Conservation (phyloP, 2,797 vertebrate genomes). For the Merluccius polli region DNA sequence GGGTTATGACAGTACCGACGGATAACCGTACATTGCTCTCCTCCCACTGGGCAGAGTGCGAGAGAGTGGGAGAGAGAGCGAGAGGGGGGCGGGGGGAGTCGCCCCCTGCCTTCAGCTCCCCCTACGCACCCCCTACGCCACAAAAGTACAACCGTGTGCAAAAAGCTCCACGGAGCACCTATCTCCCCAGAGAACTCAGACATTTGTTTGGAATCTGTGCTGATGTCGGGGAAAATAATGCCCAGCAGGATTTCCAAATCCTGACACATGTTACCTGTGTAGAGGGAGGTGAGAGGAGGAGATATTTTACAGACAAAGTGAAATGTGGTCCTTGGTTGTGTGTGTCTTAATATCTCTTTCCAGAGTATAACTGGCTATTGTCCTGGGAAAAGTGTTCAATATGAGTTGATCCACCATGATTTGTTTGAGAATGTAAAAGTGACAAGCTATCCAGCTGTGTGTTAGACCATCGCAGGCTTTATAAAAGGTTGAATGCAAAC, state of each 20-base stretch:
- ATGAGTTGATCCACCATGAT: too few relatives aligned
- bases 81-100: too few relatives aligned
- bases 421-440: too few relatives aligned
- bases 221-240: not conserved
- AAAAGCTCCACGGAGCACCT: not conserved
- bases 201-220: not conserved
- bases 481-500: too few relatives aligned
- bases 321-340: not conserved
- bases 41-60: not conserved
- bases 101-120: not conserved
- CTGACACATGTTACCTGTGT: not conserved
- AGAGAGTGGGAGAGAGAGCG: not conserved
- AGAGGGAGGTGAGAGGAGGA: not conserved
- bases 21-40: slow-evolving; percentile 30
- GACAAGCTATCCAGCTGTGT: not conserved
- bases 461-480: not conserved
- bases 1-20: slow-evolving; percentile 14
- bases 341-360: too few relatives aligned
- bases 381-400: too few relatives aligned
- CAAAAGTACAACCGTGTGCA: not conserved
- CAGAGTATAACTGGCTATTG: too few relatives aligned
- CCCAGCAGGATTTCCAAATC: not conserved
- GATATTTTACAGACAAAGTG: not conserved
- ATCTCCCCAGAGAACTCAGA: not conserved
- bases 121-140: not conserved